Conservation (phyloP, 2,113 vertebrate genomes). For the Turdus rufiventris region DNA sequence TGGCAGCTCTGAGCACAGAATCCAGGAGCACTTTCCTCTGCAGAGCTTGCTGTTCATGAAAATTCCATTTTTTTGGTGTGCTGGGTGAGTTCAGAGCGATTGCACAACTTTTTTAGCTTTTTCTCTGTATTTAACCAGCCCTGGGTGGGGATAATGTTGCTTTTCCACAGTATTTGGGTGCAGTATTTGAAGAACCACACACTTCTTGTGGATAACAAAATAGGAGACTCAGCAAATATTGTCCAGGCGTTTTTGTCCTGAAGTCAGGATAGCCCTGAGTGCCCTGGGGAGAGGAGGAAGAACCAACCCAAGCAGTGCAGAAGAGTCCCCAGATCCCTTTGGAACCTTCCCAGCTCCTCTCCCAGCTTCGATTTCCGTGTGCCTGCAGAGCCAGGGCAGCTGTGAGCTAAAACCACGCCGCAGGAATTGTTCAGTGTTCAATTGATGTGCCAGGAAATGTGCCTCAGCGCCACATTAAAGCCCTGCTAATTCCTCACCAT, state of each 20-base stretch:
- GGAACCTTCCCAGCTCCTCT: background rate
- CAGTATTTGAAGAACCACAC: fast-evolving
- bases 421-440: background rate
- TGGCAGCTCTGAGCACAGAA: fast-evolving
- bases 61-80: fast-evolving
- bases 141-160: background rate
- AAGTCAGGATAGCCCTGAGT: background rate
- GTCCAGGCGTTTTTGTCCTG: fast-evolving
- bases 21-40: fast-evolving
- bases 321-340: background rate
- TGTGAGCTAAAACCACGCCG: background rate
- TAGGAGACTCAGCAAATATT: background rate
- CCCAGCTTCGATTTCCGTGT: background rate
- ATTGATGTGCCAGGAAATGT: background rate
- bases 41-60: background rate
- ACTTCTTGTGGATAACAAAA: fast-evolving
- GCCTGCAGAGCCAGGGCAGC: background rate
- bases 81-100: background rate
- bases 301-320: background rate
- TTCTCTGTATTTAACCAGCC: background rate
- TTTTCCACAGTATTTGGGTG: background rate
- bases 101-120: background rate
- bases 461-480: constrained; percentile 38
- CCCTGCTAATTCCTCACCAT: background rate
- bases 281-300: background rate